Base-by-base conservation (phyloP, 2,888 invertebrate species). In the Stenodera caucasica region DNA sequence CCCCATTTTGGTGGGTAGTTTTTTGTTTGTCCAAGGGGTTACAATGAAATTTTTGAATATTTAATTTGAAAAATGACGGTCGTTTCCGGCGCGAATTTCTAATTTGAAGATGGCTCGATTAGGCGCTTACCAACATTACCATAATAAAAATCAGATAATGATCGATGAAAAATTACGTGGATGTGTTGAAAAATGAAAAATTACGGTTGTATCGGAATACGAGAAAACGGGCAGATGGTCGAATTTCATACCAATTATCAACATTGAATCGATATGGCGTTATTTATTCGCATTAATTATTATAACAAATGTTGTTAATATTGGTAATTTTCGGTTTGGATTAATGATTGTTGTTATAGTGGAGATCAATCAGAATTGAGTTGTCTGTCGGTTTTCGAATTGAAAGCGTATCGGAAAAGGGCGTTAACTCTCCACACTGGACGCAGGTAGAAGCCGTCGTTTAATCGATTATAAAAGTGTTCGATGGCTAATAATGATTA, bases 391-490 rank as follows among this genome's bases (percentile, higher is more conserved):
- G 45, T 21, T 21, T 45, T 12, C 7, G 6, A n/a, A 45, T 45
- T 45, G 45, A 23, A 23, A 45, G 45, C 45, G 45, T 71, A 64
- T 67, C 65, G 70, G 72, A 61, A 49, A 51, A 51, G 53, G 55
- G 58, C 33, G 45, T 45, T 45, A 45, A 45, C 45, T 12, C 45
- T 23, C 23, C 1, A 21, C 23, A 45, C 37, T 18, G 45, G 45
- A 23, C 45, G 57, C 74, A 76, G 75, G 75, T 75, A 75, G 67
- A 71, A 67, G 61, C 45, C 45, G 45, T 45, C 60, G 57, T 67
- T 62, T 75, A 74, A 75, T 76, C 75, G 74, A 74, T 74, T 72
- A 68, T 69, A 68, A 74, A 74, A 73, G 72, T 75, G 74, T 75
- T 75, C 74, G 75, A 75, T 75, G 73, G 68, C 64, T 68, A 70